Percentiles rank a stretch among this genome's conserved stretches.
Conservation (phyloP, 2,888 invertebrate genomes). For the Conistra vaccinii region DNA sequence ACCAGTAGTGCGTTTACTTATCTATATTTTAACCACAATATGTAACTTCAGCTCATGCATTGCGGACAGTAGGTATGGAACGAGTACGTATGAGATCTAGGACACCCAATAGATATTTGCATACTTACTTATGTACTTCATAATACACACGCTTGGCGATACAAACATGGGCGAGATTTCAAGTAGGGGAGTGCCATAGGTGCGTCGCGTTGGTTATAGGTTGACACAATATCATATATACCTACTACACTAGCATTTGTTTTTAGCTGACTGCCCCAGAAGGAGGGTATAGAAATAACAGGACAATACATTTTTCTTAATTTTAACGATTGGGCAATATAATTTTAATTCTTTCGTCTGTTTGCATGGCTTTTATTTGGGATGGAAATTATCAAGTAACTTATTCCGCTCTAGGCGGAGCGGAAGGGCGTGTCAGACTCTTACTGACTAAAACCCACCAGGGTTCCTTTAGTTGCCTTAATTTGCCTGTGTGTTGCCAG, state of each 20-base stretch:
- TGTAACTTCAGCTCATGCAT: constrained; percentile 17
- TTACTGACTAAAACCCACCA: too few relatives aligned
- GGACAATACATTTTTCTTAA: background rate
- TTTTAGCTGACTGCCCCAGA: background rate
- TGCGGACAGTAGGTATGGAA: constrained; percentile 22
- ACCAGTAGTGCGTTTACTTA: background rate
- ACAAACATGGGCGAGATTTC: constrained; percentile 33
- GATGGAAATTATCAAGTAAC: too few relatives aligned
- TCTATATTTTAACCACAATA: constrained; percentile 5
- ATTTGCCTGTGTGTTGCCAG: too few relatives aligned
- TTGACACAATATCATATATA: background rate
- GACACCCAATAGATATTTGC: constrained; percentile 33
- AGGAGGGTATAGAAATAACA: too few relatives aligned
- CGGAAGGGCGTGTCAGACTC: too few relatives aligned
- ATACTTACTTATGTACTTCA: constrained; percentile 1
- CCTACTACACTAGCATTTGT: background rate
- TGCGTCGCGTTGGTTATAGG: constrained; percentile 21
- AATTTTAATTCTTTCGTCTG: background rate
- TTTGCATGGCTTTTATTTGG: background rate
- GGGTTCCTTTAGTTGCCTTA: too few relatives aligned
- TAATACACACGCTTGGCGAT: constrained; percentile 13
- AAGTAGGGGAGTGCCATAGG: constrained; percentile 38
- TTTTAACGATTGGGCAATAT: background rate
- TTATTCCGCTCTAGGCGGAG: too few relatives aligned
- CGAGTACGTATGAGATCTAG: constrained; percentile 37